A percentile compares a stretch with the other conserved stretches of the same genome.
phyloP scores from a whole-genome alignment of 37 sponge, comb jelly and placozoan genomes.

The Axinella damicornis region DNA sequence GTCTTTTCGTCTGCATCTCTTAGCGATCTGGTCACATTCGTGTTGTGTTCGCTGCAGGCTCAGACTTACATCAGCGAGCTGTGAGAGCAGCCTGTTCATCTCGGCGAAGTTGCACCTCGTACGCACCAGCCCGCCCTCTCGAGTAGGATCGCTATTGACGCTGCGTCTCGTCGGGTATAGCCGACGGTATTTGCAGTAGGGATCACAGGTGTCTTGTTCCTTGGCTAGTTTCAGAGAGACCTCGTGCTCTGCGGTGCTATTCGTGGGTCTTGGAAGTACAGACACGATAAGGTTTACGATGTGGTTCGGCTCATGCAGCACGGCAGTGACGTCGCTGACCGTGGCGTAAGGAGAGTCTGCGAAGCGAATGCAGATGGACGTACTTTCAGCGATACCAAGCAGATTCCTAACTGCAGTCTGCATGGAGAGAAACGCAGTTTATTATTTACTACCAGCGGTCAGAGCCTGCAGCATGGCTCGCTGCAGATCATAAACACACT shows the following conservation, averaged over 20 bases:
- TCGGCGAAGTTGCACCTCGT: neutral
- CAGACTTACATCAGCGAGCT: slow-evolving; percentile 31
- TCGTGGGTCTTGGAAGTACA: neutral
- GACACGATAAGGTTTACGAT: slow-evolving; percentile 17
- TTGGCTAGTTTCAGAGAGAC: neutral
- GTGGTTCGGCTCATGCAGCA: slow-evolving; percentile 39
- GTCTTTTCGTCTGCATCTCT: neutral
- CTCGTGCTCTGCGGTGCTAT: neutral
- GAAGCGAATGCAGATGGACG: slow-evolving; percentile 34
- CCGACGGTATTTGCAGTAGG: slow-evolving; percentile 17
- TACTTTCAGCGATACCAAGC: slow-evolving; percentile 11
- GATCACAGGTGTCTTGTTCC: neutral
- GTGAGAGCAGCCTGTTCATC: slow-evolving; percentile 26
- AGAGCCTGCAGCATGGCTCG: neutral
- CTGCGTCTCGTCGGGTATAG: neutral
- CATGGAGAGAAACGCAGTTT: neutral
- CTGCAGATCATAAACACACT: neutral
- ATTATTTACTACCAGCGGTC: neutral
- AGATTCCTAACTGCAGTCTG: slow-evolving; percentile 38
- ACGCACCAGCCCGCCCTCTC: neutral
- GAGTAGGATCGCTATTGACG: neutral
- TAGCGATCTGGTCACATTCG: slow-evolving; percentile 6
- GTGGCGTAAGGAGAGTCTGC: slow-evolving; percentile 3
- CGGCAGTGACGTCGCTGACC: neutral
- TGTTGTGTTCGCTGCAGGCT: slow-evolving; percentile 35